Evolutionary conservation across 2,888 invertebrate species (phyloP).

Genomic region (Sicus ferrugineus): DNA sequence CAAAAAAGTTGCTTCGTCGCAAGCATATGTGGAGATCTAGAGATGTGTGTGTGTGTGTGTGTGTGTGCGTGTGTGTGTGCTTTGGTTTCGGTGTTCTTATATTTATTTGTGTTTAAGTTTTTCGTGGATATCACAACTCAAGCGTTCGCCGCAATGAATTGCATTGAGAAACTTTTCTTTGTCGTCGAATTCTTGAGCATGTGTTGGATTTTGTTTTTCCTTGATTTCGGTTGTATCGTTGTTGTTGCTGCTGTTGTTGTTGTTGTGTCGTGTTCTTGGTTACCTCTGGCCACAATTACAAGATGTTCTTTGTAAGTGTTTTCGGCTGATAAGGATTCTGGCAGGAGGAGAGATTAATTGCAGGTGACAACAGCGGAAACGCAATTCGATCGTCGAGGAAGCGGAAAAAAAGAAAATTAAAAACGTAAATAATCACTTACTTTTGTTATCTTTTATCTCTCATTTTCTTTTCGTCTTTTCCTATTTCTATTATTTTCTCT

Average conservation of each 20-base stretch:
- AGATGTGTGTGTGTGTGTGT: constrained; percentile 7
- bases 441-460: background rate
- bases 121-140: background rate
- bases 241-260: constrained; percentile 1
- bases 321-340: background rate
- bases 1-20: background rate
- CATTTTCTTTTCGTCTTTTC: background rate
- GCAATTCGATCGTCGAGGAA: background rate
- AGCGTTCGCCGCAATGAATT: constrained; percentile 8
- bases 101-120: constrained; percentile 7
- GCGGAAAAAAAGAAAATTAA: background rate
- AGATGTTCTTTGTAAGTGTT: constrained; percentile 41
- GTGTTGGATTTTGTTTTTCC: constrained; percentile 23
- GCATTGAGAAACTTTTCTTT: constrained; percentile 31
- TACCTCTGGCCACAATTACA: constrained; percentile 44
- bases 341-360: background rate
- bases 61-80: constrained; percentile 1
- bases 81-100: constrained; percentile 22
- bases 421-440: background rate
- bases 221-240: constrained; percentile 30
- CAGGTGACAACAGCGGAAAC: background rate
- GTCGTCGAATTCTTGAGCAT: constrained; percentile 27
- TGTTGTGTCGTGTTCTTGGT: constrained; percentile 26
- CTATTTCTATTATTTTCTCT: background rate
- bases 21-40: background rate